Evolutionary conservation across 1,140 invertebrate genomes (phyloP).

Genomic region (Drosophila ambigua): DNA sequence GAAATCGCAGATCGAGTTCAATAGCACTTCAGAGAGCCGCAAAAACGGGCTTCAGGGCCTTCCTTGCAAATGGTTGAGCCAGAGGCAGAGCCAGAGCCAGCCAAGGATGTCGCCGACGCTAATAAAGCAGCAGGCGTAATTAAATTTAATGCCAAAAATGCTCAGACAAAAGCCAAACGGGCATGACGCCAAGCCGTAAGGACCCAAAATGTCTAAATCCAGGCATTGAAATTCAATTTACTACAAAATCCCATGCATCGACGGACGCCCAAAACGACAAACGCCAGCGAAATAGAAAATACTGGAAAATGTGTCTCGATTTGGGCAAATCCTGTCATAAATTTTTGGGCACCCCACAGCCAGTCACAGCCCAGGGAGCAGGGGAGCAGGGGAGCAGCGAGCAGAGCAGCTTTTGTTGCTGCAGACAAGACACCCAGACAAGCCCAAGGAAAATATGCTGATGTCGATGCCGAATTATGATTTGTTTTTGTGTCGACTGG

Average conservation of each 20-base stretch:
- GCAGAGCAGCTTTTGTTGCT: no score
- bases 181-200: slow-evolving; percentile 15
- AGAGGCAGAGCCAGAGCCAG: slow-evolving; percentile 1
- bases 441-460: slow-evolving; percentile 70
- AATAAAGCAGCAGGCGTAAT: slow-evolving; percentile 72
- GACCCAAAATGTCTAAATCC: slow-evolving; percentile 55
- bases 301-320: slow-evolving; percentile 72
- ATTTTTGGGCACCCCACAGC: slow-evolving; percentile 46
- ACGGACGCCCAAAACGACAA: slow-evolving; percentile 38
- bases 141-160: slow-evolving; percentile 71
- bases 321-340: slow-evolving; percentile 75
- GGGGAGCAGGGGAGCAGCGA: slow-evolving; percentile 12
- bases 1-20: slow-evolving; percentile 41
- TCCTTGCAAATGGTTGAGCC: slow-evolving; percentile 30
- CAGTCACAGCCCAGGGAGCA: slow-evolving; percentile 11
- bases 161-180: slow-evolving; percentile 39
- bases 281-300: slow-evolving; percentile 67
- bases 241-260: slow-evolving; percentile 75
- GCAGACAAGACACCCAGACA: slow-evolving; percentile 61
- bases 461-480: slow-evolving; percentile 80
- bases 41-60: slow-evolving; percentile 7
- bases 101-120: slow-evolving; percentile 32
- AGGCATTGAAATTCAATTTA: slow-evolving; percentile 80
- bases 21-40: slow-evolving; percentile 20
- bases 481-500: slow-evolving; percentile 72